Conservation (phyloP, 1,140 invertebrate genomes). For the Drosophila azteca region DNA sequence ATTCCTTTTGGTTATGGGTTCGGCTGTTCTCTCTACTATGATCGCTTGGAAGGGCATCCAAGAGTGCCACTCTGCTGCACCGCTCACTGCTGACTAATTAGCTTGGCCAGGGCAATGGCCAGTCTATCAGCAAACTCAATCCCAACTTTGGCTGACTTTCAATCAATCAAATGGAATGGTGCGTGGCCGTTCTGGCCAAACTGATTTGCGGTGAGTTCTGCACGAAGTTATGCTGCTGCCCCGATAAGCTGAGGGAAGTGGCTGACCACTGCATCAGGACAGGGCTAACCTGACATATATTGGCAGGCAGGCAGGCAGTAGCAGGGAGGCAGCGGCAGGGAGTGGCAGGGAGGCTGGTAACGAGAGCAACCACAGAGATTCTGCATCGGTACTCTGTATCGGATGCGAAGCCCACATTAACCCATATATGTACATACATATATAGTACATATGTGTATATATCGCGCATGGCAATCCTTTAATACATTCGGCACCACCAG, state of each 20-base stretch:
- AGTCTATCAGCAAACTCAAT: constrained; percentile 50
- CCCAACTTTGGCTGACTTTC: constrained; percentile 60
- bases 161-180: constrained; percentile 59
- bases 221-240: constrained; percentile 42
- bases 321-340: no score
- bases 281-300: constrained; percentile 45
- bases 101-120: constrained; percentile 13
- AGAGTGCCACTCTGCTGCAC: no score
- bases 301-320: constrained; percentile 11
- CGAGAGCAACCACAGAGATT: no score
- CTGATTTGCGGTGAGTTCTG: constrained; percentile 59
- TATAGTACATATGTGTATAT: no score
- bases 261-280: constrained; percentile 30
- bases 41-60: not conserved
- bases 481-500: constrained; percentile 32
- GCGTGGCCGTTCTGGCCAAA: constrained; percentile 37
- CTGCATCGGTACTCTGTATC: not conserved
- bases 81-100: constrained; percentile 21
- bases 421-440: not conserved
- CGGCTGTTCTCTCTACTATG: no score
- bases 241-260: not conserved
- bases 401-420: constrained; percentile 15
- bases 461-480: constrained; percentile 11
- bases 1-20: not conserved
- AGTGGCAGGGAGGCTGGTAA: not conserved